Conservation (phyloP, 2,888 invertebrate genomes). For the Acleris sparsana region DNA sequence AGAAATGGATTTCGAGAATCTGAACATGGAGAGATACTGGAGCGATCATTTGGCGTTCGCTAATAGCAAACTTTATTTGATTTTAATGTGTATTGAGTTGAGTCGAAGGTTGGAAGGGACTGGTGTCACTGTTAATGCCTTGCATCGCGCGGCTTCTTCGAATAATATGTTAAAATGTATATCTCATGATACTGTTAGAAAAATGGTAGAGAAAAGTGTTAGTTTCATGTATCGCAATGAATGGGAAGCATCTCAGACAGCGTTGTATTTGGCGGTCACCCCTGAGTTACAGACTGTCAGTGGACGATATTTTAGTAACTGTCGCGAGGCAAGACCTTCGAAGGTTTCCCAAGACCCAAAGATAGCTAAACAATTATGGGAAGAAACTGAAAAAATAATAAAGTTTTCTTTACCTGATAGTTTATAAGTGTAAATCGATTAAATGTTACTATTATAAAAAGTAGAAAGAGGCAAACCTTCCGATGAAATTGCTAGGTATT, state of each 20-base stretch:
- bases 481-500: no score
- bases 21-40: slow-evolving; percentile 80
- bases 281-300: slow-evolving; percentile 83
- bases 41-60: slow-evolving; percentile 76
- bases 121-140: slow-evolving; percentile 86
- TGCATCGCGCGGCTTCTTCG: slow-evolving; percentile 88
- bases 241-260: slow-evolving; percentile 86
- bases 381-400: slow-evolving; percentile 84
- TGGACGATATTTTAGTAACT: slow-evolving; percentile 87
- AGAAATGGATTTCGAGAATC: slow-evolving; percentile 71
- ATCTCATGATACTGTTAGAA: slow-evolving; percentile 64
- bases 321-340: slow-evolving; percentile 75
- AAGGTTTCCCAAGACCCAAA: slow-evolving; percentile 78
- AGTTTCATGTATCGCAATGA: slow-evolving; percentile 81
- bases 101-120: slow-evolving; percentile 82
- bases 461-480: no score
- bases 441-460: background rate
- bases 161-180: slow-evolving; percentile 87
- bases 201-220: slow-evolving; percentile 53
- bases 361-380: slow-evolving; percentile 85
- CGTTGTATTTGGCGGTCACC: slow-evolving; percentile 81
- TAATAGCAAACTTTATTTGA: slow-evolving; percentile 85
- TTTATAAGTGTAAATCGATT: background rate
- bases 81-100: slow-evolving; percentile 86
- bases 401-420: slow-evolving; percentile 51